phyloP scores from a whole-genome alignment of 2,797 vertebrate genomes.

The Meda fulgida region DNA sequence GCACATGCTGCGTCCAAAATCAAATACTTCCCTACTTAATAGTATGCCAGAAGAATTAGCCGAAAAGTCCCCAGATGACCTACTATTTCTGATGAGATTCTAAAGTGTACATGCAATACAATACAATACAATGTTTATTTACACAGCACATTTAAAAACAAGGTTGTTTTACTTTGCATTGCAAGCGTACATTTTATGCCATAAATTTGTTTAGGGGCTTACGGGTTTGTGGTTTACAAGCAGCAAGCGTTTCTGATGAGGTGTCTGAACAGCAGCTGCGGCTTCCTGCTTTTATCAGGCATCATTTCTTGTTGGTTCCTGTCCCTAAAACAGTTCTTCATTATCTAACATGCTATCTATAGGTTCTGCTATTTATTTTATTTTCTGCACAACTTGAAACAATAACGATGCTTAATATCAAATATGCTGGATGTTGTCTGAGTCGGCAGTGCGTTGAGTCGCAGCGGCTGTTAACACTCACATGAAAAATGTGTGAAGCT shows the following conservation, averaged over 20 bases:
- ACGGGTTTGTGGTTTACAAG: no score
- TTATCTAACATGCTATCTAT: not conserved
- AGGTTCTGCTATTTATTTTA: not conserved
- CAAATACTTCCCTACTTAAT: no score
- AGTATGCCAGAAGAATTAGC: no score
- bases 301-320: not conserved
- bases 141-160: no score
- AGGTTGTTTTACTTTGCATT: not conserved
- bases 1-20: no score
- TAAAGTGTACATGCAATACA: no score
- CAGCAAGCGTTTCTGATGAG: no score
- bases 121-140: no score
- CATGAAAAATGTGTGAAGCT: not conserved
- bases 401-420: no score
- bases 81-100: no score
- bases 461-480: not conserved
- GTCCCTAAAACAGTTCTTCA: not conserved
- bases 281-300: not conserved
- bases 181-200: not conserved
- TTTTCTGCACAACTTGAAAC: not conserved
- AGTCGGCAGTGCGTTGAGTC: not conserved
- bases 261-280: accelerated
- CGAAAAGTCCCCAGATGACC: no score
- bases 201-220: not conserved
- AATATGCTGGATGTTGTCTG: not conserved